These are phyloP conservation scores for Bombus consobrinus DNA, from an alignment of 1,140 invertebrate species.

Conservation along the genomic window DNA sequence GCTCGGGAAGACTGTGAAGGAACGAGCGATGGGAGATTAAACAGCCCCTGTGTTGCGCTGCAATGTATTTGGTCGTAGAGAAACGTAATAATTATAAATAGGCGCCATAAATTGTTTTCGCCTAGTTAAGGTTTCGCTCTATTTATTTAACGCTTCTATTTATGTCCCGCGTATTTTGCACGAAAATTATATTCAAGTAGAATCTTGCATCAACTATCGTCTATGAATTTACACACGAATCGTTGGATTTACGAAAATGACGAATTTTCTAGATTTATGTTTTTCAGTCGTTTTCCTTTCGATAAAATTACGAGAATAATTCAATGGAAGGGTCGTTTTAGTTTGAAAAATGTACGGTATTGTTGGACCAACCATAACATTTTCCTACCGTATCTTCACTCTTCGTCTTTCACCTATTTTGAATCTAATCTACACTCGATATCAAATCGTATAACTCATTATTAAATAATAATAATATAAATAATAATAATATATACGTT, in stretches of 20 bases:
- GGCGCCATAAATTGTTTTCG: background rate
- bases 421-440: background rate
- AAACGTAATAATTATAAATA: conserved; percentile 6
- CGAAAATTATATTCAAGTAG: background rate
- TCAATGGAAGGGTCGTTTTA: background rate
- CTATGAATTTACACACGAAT: background rate
- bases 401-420: background rate
- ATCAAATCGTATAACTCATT: too few species aligned
- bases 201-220: background rate
- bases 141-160: background rate
- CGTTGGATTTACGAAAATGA: too few species aligned
- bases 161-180: background rate
- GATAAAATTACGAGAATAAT: background rate
- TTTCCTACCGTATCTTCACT: background rate
- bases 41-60: too few species aligned
- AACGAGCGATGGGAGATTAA: conserved; percentile 6
- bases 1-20: background rate
- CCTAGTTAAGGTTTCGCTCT: background rate
- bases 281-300: accelerated
- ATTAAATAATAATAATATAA: too few species aligned
- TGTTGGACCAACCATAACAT: background rate
- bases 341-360: background rate
- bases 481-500: too few species aligned
- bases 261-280: background rate
- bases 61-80: too few species aligned